Conservation (phyloP, 2,113 vertebrate species). For the Ahaetulla prasina region DNA sequence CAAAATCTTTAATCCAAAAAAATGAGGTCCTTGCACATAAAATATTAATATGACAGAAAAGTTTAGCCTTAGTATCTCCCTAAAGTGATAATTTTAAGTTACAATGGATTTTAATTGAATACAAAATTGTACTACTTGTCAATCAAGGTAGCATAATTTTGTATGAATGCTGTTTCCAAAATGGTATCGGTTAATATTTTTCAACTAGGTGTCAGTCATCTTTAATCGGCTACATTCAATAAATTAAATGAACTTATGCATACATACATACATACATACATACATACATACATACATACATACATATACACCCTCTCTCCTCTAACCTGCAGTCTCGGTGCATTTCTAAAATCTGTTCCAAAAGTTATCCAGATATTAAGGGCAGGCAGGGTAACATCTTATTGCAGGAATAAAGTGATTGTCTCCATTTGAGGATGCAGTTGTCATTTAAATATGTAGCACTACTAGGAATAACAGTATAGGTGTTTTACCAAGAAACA, state of each 20-base stretch:
- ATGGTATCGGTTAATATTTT: not conserved
- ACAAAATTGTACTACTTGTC: not conserved
- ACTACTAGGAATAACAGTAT: not conserved
- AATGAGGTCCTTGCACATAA: not conserved
- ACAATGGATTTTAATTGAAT: not conserved
- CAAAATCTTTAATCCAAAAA: not conserved
- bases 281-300: too few relatives aligned
- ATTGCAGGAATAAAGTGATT: not conserved
- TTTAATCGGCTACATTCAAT: not conserved
- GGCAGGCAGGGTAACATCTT: not conserved
- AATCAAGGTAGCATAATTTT: not conserved
- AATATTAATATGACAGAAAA: not conserved
- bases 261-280: too few relatives aligned
- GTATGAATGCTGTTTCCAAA: not conserved
- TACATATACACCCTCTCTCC: not conserved
- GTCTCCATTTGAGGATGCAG: not conserved
- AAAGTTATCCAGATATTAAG: not conserved
- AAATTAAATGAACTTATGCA: not conserved
- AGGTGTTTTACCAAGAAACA: not conserved
- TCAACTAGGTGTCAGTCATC: not conserved
- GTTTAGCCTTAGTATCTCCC: not conserved
- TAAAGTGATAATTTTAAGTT: not conserved
- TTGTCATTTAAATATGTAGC: not conserved
- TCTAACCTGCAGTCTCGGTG: not conserved
- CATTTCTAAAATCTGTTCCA: not conserved